Conservation (phyloP, 1,140 invertebrate species). For the Brachionus koreanus region DNA sequence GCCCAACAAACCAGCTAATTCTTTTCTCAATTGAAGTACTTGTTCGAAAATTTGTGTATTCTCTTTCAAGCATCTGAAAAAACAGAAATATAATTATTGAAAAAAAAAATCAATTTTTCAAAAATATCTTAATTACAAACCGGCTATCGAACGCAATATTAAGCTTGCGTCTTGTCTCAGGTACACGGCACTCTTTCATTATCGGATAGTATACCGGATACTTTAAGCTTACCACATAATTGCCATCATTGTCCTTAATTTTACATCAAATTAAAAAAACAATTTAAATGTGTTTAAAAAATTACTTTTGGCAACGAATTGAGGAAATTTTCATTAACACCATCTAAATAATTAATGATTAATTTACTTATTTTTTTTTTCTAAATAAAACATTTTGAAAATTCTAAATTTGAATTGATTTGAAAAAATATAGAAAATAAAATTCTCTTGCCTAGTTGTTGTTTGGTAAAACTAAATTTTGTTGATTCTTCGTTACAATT, state of each 20-base stretch:
- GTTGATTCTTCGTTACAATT: slow-evolving; percentile 63
- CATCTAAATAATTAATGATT: background rate
- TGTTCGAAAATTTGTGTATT: slow-evolving; percentile 62
- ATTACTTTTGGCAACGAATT: slow-evolving; percentile 40
- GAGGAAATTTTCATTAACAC: slow-evolving; percentile 39
- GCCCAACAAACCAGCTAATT: slow-evolving; percentile 60
- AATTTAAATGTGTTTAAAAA: slow-evolving; percentile 46
- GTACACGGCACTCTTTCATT: slow-evolving; percentile 60
- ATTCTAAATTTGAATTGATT: too few relatives aligned
- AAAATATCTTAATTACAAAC: slow-evolving; percentile 47
- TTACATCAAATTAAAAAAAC: background rate
- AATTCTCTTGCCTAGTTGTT: slow-evolving; percentile 56
- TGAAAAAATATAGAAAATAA: too few relatives aligned
- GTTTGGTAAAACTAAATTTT: slow-evolving; percentile 58
- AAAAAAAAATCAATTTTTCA: slow-evolving; percentile 44
- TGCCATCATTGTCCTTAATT: slow-evolving; percentile 57
- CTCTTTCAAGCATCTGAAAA: slow-evolving; percentile 58
- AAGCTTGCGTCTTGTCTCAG: slow-evolving; percentile 58
- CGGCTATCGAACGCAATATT: slow-evolving; percentile 60
- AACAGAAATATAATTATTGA: background rate
- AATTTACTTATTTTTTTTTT: too few relatives aligned
- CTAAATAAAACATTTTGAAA: too few relatives aligned
- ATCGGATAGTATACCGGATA: slow-evolving; percentile 63
- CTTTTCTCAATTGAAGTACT: slow-evolving; percentile 59
- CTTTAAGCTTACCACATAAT: slow-evolving; percentile 60